These are phyloP conservation scores for Zaprionus lineosus DNA, from an alignment of 2,888 invertebrate genomes.

Conservation along the genomic window DNA sequence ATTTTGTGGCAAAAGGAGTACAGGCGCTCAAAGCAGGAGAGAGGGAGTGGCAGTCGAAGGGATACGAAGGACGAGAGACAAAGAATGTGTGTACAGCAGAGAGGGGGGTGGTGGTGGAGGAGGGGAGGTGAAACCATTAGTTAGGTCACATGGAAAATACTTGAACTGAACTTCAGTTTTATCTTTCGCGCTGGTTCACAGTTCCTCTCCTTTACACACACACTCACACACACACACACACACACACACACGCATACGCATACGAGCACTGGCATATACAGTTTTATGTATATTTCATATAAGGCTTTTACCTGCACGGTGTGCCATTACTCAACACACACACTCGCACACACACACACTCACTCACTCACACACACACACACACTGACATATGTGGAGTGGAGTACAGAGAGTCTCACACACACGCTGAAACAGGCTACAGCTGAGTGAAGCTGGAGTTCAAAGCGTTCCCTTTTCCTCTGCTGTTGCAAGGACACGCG, in stretches of 20 bases:
- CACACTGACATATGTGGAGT: conserved; percentile 40
- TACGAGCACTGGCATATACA: conserved; percentile 6
- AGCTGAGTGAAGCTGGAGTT: conserved; percentile 36
- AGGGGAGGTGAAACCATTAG: conserved; percentile 38
- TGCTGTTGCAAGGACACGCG: conserved; percentile 13
- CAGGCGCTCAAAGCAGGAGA: conserved; percentile 2
- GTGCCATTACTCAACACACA: conserved; percentile 52
- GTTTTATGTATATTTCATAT: conserved; percentile 33
- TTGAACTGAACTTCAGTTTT: conserved; percentile 61
- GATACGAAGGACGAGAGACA: too few relatives aligned
- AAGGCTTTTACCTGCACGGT: conserved; percentile 53
- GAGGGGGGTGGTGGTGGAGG: too few relatives aligned
- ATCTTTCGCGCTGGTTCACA: conserved; percentile 36
- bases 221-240: conserved; percentile 1
- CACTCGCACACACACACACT: conserved; percentile 7
- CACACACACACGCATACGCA: conserved; percentile 9
- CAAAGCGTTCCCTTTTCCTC: background rate
- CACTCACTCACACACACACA: background rate
- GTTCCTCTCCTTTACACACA: background rate
- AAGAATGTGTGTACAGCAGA: too few relatives aligned
- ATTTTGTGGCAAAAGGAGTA: conserved; percentile 13
- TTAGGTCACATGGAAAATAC: conserved; percentile 59
- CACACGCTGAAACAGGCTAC: conserved; percentile 24
- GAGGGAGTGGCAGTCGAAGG: conserved; percentile 1
- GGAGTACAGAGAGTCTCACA: conserved; percentile 1